Evolutionary conservation across 2,113 vertebrate species (phyloP), one percentile per base, ranked within the genome.

Genomic region (Bos javanicus): DNA sequence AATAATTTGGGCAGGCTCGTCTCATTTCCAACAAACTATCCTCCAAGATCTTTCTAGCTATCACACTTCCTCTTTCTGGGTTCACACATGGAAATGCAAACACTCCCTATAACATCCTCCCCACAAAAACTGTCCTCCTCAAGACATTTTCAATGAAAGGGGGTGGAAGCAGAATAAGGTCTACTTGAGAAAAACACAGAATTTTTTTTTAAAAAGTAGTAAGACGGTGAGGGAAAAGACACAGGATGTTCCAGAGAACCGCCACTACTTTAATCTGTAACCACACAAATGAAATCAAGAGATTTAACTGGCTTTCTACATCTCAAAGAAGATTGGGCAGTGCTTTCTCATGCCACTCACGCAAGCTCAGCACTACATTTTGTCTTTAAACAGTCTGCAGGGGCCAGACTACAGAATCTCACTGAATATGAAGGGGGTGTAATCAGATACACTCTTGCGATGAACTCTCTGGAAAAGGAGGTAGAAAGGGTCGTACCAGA

Each of bases 401-500:
- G 36, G 52, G 33, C n/a, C 43, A n/a, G 2, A 3, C 50, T 12
- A 26, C 6, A 48, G 56, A 85, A 19, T 7, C 21, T 19, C 25
- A 4, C n/a, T 19, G 71, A 52, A 46, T 13, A 11, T 6, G 25
- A 28, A 60, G 43, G 0, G 8, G 13, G 30, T 0, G 9, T 16
- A 16, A n/a, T 1, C 50, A 86, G 57, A 50, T 16, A 23, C 7
- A 52, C 33, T 46, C 23, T 43, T 5, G 1, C 0, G 13, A 84
- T 15, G 50, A 54, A 33, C 4, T 46, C 25, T n/a, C 33, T 23
- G 12, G 26, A 48, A 28, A 76, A 78, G 2, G 25, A 26, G 64
- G n/a, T 25, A 14, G 9, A 13, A 15, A 7, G 36, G 59, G 6
- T 36, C 36, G 17, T 5, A 33, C 3, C 7, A 36, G 52, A 10